These are phyloP conservation scores for Trachelus tabidus DNA, from an alignment of 2,888 invertebrate species.

Conservation along the genomic window DNA sequence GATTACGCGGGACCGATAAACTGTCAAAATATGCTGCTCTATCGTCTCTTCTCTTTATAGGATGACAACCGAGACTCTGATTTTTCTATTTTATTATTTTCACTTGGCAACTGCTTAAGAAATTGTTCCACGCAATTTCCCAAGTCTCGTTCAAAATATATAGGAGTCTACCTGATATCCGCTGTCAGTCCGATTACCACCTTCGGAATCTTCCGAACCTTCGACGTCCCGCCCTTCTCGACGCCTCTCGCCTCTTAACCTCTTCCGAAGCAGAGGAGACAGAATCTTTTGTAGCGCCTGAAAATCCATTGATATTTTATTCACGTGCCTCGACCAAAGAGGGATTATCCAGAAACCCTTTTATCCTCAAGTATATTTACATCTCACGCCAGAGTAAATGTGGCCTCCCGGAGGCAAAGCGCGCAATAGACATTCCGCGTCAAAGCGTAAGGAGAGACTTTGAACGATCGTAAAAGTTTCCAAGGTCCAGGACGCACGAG, in stretches of 20 bases:
- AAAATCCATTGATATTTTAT: not conserved
- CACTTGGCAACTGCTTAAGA: not conserved
- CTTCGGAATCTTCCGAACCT: not conserved
- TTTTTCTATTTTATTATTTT: not conserved
- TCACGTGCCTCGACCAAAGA: not conserved
- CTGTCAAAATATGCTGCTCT: slow-evolving; percentile 49
- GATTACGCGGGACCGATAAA: slow-evolving; percentile 35
- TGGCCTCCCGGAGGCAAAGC: not conserved
- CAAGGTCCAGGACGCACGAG: not conserved
- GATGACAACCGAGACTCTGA: slow-evolving; percentile 38
- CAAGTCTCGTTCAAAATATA: not conserved
- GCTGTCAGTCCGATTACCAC: not conserved
- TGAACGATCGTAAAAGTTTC: not conserved
- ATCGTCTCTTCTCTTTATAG: slow-evolving; percentile 53
- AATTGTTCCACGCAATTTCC: not conserved
- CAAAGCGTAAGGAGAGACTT: not conserved
- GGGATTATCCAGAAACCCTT: slow-evolving; percentile 7
- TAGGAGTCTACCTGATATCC: not conserved
- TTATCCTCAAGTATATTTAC: not conserved
- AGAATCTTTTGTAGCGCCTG: not conserved
- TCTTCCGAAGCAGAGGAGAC: not conserved
- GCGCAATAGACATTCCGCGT: not conserved
- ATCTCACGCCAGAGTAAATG: not conserved
- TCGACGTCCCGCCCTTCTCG: not conserved
- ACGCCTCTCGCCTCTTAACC: not conserved